Conservation (phyloP, 2,888 invertebrate genomes). For the Dichetophora obliterata region DNA sequence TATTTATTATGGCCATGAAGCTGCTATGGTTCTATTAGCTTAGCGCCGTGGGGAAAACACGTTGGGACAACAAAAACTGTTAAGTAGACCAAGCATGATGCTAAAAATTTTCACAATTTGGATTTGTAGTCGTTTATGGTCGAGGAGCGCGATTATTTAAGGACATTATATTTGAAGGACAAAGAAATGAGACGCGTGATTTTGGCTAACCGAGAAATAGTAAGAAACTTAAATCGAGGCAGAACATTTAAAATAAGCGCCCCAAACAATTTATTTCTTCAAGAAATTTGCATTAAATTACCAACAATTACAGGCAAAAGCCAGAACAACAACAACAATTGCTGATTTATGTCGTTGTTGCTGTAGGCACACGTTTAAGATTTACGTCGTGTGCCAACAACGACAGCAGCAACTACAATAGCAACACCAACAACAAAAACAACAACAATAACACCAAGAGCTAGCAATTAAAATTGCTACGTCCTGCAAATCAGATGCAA, state of each 20-base stretch:
- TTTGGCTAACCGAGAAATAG: not conserved
- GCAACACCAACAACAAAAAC: not conserved
- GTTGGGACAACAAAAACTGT: too few relatives aligned
- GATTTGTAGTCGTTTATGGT: too few relatives aligned
- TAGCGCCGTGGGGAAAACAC: not conserved
- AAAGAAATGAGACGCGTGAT: not conserved
- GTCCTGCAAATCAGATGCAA: slow-evolving; percentile 20
- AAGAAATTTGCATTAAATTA: slow-evolving; percentile 39
- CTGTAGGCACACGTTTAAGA: slow-evolving; percentile 5
- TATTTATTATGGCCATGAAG: not conserved
- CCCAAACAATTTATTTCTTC: not conserved
- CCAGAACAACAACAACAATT: not conserved
- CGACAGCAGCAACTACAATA: not conserved
- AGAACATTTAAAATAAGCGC: not conserved
- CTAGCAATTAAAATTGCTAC: slow-evolving; percentile 26
- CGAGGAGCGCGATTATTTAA: not conserved
- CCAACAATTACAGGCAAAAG: slow-evolving; percentile 31
- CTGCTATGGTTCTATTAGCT: not conserved
- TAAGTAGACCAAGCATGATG: not conserved
- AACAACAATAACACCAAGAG: not conserved
- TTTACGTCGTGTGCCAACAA: not conserved
- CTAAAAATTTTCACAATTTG: not conserved
- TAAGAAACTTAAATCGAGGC: not conserved
- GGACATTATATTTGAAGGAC: not conserved
- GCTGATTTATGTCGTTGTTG: not conserved